These are phyloP conservation scores for Mantis religiosa DNA, from an alignment of 2,888 invertebrate species.

Conservation along the genomic window DNA sequence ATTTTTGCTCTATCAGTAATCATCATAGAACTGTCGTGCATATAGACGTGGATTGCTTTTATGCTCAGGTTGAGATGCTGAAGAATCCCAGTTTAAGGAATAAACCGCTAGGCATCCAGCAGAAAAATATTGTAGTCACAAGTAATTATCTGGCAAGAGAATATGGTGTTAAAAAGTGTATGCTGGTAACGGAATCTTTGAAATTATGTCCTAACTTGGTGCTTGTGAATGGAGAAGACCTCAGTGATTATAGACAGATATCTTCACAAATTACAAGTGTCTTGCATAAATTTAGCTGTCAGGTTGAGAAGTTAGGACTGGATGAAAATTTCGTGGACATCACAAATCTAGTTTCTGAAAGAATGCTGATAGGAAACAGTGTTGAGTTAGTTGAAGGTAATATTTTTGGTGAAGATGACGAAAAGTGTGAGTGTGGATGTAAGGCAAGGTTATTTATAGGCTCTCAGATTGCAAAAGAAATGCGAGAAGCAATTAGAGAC, in stretches of 20 bases:
- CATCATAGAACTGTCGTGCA: slow-evolving; percentile 72
- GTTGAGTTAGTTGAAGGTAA: slow-evolving; percentile 33
- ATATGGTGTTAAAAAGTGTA: slow-evolving; percentile 72
- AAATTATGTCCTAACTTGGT: slow-evolving; percentile 69
- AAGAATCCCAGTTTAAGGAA: slow-evolving; percentile 62
- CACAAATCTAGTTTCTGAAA: slow-evolving; percentile 54
- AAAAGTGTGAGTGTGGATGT: slow-evolving; percentile 36
- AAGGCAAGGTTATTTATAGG: slow-evolving; percentile 48
- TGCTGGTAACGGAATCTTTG: slow-evolving; percentile 70
- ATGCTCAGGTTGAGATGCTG: slow-evolving; percentile 81
- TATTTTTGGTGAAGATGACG: slow-evolving; percentile 32
- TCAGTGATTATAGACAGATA: slow-evolving; percentile 72
- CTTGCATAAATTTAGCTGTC: slow-evolving; percentile 65
- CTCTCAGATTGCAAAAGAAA: slow-evolving; percentile 70
- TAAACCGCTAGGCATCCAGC: slow-evolving; percentile 74
- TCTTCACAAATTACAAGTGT: slow-evolving; percentile 72
- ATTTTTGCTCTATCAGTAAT: slow-evolving; percentile 18
- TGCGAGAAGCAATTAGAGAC: slow-evolving; percentile 62
- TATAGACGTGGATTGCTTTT: slow-evolving; percentile 79
- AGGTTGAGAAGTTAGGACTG: slow-evolving; percentile 76
- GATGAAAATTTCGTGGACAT: slow-evolving; percentile 85
- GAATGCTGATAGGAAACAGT: slow-evolving; percentile 12
- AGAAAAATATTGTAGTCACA: slow-evolving; percentile 79
- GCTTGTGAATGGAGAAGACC: slow-evolving; percentile 77
- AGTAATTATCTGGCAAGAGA: slow-evolving; percentile 78